Evolutionary conservation across 2,888 invertebrate species (phyloP), one percentile per base, ranked within the genome.

Genomic region (Spicauda simplicius): DNA sequence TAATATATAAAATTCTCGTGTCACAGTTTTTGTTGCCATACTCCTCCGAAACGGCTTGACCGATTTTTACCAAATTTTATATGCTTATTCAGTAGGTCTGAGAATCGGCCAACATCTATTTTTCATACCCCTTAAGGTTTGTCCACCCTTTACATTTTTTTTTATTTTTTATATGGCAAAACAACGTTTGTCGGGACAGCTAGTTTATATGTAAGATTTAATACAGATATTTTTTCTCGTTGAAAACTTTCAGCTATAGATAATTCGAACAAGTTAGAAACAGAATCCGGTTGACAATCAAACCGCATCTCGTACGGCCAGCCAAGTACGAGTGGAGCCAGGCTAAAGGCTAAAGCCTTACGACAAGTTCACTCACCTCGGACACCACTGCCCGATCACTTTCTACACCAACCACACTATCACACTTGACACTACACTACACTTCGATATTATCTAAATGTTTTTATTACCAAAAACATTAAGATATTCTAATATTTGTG

Each of bases 311-410:
- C 61, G 37, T 61, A 57, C 53, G 67, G 57, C 41, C 62, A 68
- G 67, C 30, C 41, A 53, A 62, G 62, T 48, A 60, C 48, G 30
- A 53, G 37, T 12, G 48, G 30, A 54, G 60, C 66, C 66, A 67
- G 70, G 70, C 68, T 70, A 55, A 18, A 57, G 86, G 86, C 83
- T 83, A 80, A 76, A 82, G 84, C 84, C 87, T 85, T 80, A 73
- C 70, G 66, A 77, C 73, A 83, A 87, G 90, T 88, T 90, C 90
- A 90, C 80, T 90, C 85, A 89, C 90, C 89, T 84, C 73, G 67
- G 56, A 63, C 68, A 78, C n/a, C n/a, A 70, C 69, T 58, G 71
- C 59, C 80, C 81, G 73, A 76, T 73, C 84, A 83, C 84, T 82
- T 76, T 76, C 80, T 76, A 81, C 74, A 19, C 61, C 52, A 25